A percentile compares a stretch with the other conserved stretches of the same genome.
Evolutionary conservation across 2,797 vertebrate species (phyloP).

Genomic region (Dendrocincla tyrannina): DNA sequence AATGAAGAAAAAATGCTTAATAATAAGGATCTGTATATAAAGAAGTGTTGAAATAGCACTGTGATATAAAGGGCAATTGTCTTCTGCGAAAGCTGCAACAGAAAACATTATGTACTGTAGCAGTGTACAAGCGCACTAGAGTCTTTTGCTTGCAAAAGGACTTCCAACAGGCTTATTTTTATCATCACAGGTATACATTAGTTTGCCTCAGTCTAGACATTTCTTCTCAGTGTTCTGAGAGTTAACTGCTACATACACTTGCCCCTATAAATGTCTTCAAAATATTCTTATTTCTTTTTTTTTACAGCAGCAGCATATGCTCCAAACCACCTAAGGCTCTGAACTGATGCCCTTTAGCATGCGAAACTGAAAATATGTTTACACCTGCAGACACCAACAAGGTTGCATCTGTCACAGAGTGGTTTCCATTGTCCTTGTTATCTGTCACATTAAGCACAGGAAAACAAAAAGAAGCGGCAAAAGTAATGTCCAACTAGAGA

Average conservation of each 20-base stretch:
- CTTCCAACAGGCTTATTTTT: not conserved
- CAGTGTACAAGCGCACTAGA: not conserved
- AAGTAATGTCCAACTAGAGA: not conserved
- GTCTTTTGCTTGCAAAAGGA: not conserved
- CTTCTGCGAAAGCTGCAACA: conserved; percentile 31
- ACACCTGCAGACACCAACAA: not conserved
- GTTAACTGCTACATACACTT: not conserved
- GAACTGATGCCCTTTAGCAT: not conserved
- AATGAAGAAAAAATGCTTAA: conserved; percentile 70
- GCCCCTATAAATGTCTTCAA: not conserved
- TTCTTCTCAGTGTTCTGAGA: not conserved
- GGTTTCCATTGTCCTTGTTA: conserved; percentile 16
- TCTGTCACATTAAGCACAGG: not conserved
- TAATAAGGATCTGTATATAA: conserved; percentile 49
- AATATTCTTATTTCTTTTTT: not conserved
- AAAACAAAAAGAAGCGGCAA: not conserved
- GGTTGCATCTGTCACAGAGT: conserved; percentile 11
- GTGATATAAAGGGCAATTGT: conserved; percentile 34
- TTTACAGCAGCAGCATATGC: conserved; percentile 8
- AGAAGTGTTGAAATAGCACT: conserved; percentile 57
- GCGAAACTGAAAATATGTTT: conserved; percentile 28
- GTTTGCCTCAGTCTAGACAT: not conserved
- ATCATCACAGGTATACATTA: not conserved
- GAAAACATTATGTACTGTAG: conserved; percentile 32
- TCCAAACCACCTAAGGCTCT: not conserved